Evolutionary conservation across 2,797 vertebrate genomes (phyloP).

Genomic region (Myripristis murdjan): DNA sequence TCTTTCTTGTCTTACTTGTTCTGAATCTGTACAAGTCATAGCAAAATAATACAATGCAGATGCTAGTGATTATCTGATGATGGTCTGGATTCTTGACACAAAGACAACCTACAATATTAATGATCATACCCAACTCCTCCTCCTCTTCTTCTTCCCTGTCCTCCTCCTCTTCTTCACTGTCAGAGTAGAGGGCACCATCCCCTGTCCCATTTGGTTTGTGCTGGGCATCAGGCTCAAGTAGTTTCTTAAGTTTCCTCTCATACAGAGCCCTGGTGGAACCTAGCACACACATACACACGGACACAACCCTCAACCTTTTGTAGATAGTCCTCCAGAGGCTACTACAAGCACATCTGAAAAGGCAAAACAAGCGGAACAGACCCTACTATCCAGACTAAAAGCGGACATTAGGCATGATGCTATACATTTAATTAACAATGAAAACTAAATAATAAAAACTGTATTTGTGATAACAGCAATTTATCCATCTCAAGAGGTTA

Average conservation of each 20-base stretch:
- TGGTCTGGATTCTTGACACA: neutral
- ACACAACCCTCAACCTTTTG: neutral
- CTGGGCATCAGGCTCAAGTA: constrained; percentile 69
- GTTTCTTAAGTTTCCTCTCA: constrained; percentile 85
- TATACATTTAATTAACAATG: constrained; percentile 5
- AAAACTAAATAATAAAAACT: neutral
- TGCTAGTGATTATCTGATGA: neutral
- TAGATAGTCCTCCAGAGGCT: neutral
- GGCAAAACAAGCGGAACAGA: neutral
- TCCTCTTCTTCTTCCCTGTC: constrained; percentile 59
- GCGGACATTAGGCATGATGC: neutral
- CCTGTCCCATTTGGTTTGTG: constrained; percentile 53
- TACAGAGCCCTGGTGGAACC: constrained; percentile 89
- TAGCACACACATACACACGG: constrained; percentile 72
- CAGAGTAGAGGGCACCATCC: constrained; percentile 71
- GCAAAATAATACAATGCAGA: constrained; percentile 15
- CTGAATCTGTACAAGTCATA: constrained; percentile 55
- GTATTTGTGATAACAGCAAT: neutral
- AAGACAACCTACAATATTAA: neutral
- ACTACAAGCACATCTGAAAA: neutral
- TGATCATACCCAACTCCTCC: constrained; percentile 61
- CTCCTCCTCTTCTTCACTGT: constrained; percentile 80
- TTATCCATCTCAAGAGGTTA: too few relatives aligned
- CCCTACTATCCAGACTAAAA: neutral
- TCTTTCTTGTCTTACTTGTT: constrained; percentile 32